Base-by-base conservation (phyloP, 2,797 vertebrate species). In the Pseudomugil gertrudae region DNA sequence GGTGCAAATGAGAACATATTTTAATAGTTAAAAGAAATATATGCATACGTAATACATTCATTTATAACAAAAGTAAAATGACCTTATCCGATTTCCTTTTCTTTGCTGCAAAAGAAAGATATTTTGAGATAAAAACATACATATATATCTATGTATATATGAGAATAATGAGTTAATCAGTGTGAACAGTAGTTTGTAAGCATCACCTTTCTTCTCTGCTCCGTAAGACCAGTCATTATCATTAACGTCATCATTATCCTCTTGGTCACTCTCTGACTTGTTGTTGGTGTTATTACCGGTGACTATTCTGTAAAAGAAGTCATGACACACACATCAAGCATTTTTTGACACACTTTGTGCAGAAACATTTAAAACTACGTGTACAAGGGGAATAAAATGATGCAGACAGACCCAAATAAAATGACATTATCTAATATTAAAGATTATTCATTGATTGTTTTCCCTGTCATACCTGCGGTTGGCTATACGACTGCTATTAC, bases 211-310 rank as follows among this genome's bases (percentile, higher is more conserved):
- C 93, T 99, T 99, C 93, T 99, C 98, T 0, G 98, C 97, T 80
- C 97, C 97, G 0, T 99, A 99, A 27, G 97, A 99, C 98, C 98
- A 99, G 90, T 99, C 98, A 0, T 99, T 99, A 87, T 99, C 98
- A 29, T 99, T 99, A 90, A 99, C 95, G 71, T 99, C 98, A 1
- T 99, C 98, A 0, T 99, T 99, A 84, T 99, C 98, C 84, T 99
- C 98, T 89, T 98, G 98, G 93, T 99, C 98, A 17, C 98, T 99
- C 88, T 99, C 98, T 0, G 98, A 99, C 84, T 98, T 99, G 91
- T 96, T 99, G 92, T 97, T 96, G 78, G 96, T 96, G 94, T 98
- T 99, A 90, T 97, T 98, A 84, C 95, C 90, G 2, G 91, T 98
- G 74, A 97, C 97, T 81, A 98, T 98, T 93, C 97, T 98, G 87